A percentile compares a stretch with the other conserved stretches of the same genome.
Evolutionary conservation across 2,113 vertebrate species (phyloP).

Genomic region (Chrysochloris asiatica): DNA sequence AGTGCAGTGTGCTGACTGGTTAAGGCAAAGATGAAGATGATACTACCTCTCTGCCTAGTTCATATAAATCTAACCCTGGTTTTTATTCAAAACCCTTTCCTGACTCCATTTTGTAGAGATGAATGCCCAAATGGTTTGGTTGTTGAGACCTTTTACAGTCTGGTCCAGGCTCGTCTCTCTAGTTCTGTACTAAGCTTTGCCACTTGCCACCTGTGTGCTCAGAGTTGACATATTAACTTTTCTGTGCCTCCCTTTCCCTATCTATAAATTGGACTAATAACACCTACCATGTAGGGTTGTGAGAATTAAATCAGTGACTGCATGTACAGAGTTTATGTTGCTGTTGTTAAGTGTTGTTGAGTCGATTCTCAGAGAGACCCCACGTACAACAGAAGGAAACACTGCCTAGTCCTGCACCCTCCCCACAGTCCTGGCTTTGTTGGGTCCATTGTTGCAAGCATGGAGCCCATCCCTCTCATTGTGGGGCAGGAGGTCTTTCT

Average conservation of each 20-base stretch:
- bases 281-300: accelerated
- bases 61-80: not conserved
- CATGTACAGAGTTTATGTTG: too few relatives aligned
- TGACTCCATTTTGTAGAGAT: not conserved
- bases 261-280: not conserved
- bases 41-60: not conserved
- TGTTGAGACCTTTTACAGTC: not conserved
- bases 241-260: not conserved
- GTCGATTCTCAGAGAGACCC: too few relatives aligned
- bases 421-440: too few relatives aligned
- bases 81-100: not conserved
- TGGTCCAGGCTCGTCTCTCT: not conserved
- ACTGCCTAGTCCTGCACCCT: too few relatives aligned
- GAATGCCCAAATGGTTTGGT: not conserved
- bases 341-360: too few relatives aligned
- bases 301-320: not conserved
- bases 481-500: too few relatives aligned
- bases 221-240: not conserved
- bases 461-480: too few relatives aligned
- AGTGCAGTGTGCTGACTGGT: too few relatives aligned
- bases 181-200: not conserved
- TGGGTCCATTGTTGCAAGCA: too few relatives aligned
- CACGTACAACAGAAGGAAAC: too few relatives aligned
- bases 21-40: not conserved
- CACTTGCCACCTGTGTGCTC: not conserved